These are phyloP conservation scores for Coregonus ussuriensis DNA, from an alignment of 2,797 vertebrate species.

Conservation along the genomic window DNA sequence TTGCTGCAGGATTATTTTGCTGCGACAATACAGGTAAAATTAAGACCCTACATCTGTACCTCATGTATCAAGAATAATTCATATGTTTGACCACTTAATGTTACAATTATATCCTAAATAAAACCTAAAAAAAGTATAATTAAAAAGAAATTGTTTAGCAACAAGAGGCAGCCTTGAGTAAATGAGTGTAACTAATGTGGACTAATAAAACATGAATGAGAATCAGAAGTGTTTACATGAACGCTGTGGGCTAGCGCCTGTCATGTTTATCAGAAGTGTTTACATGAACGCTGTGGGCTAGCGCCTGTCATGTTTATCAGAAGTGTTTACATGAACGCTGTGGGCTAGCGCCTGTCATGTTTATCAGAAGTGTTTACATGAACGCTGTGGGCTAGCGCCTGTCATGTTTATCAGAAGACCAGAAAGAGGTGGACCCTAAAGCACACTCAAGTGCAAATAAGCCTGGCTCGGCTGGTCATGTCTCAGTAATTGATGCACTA, in stretches of 20 bases:
- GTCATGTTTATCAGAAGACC: conserved; percentile 41
- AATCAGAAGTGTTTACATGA: conserved; percentile 52
- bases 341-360: conserved; percentile 49
- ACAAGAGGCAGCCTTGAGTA: conserved; percentile 15
- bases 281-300: conserved; percentile 49
- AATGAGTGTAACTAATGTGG: conserved; percentile 48
- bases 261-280: conserved; percentile 51
- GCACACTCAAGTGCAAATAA: conserved; percentile 61
- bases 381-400: conserved; percentile 43
- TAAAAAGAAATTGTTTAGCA: not conserved
- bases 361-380: conserved; percentile 51
- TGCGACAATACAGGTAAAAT: too few species aligned
- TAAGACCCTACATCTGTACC: too few species aligned
- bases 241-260: conserved; percentile 44
- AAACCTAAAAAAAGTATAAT: not conserved
- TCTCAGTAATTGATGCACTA: conserved; percentile 54
- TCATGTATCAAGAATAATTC: not conserved
- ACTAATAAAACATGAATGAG: conserved; percentile 51
- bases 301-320: conserved; percentile 48
- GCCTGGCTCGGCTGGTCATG: conserved; percentile 47
- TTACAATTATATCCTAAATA: not conserved
- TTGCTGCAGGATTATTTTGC: too few species aligned
- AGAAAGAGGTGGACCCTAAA: conserved; percentile 25
- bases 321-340: conserved; percentile 53
- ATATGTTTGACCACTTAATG: not conserved